phyloP scores from a whole-genome alignment of 2,797 vertebrate genomes.

The Gadopsis marmoratus region DNA sequence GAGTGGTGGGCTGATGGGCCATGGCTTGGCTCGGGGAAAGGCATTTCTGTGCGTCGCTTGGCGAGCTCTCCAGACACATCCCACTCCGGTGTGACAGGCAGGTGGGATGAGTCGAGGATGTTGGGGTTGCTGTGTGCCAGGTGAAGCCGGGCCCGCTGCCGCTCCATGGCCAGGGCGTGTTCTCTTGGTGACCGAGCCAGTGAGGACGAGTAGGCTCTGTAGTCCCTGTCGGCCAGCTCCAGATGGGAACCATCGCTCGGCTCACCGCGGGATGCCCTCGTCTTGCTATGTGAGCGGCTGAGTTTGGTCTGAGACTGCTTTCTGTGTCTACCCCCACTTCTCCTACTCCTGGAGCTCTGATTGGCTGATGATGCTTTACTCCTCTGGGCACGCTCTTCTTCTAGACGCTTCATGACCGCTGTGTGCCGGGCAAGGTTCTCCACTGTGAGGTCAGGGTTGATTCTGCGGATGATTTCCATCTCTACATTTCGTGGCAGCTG shows the following conservation, averaged over 20 bases:
- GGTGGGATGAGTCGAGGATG: constrained; percentile 90
- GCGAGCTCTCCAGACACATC: constrained; percentile 97
- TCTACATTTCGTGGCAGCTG: constrained; percentile 95
- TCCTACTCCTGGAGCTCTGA: constrained; percentile 94
- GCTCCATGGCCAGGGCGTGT: constrained; percentile 93
- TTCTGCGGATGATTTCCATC: constrained; percentile 98
- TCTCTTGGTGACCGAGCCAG: constrained; percentile 93
- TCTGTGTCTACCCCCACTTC: constrained; percentile 92
- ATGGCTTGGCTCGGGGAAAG: constrained; percentile 97
- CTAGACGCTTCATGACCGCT: constrained; percentile 97
- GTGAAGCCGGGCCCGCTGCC: constrained; percentile 90
- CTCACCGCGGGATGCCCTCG: constrained; percentile 90
- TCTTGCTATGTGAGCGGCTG: constrained; percentile 95
- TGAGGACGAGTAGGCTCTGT: constrained; percentile 93
- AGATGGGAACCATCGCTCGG: constrained; percentile 92
- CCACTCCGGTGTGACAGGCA: constrained; percentile 95
- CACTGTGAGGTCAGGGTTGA: constrained; percentile 98
- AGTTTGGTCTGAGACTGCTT: constrained; percentile 93
- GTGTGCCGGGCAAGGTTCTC: constrained; percentile 98
- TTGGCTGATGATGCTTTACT: constrained; percentile 96
- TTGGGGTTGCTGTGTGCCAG: constrained; percentile 94
- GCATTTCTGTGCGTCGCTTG: constrained; percentile 98
- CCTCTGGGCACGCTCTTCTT: constrained; percentile 96
- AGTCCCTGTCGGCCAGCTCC: constrained; percentile 91
- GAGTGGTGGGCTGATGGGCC: constrained; percentile 92